phyloP scores from a whole-genome alignment of 2,113 vertebrate species.

The Isichthys henryi region DNA sequence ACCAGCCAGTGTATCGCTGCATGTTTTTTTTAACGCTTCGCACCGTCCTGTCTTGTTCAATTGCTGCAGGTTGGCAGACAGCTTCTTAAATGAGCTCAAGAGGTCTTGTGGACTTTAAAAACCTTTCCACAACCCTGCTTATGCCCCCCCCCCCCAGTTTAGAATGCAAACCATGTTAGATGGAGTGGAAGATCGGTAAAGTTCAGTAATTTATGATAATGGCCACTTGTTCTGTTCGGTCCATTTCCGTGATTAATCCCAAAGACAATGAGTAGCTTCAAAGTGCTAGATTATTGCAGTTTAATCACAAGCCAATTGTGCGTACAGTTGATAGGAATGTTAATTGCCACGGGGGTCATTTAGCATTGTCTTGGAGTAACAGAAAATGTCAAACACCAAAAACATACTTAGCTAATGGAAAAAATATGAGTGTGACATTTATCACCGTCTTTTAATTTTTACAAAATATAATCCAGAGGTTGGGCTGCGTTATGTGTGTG shows the following conservation, averaged over 20 bases:
- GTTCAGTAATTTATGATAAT: constrained; percentile 46
- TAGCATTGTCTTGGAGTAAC: constrained; percentile 17
- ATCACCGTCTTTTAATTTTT: not conserved
- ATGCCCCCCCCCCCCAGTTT: not conserved
- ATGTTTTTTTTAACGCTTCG: not conserved
- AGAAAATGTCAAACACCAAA: constrained; percentile 2
- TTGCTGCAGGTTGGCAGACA: not conserved
- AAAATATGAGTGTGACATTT: not conserved
- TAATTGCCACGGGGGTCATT: constrained; percentile 44
- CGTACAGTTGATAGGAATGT: constrained; percentile 52
- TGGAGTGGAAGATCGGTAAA: constrained; percentile 28
- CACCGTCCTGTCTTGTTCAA: not conserved
- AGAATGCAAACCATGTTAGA: constrained; percentile 31
- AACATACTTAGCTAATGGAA: not conserved
- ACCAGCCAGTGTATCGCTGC: not conserved
- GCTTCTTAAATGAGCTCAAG: not conserved
- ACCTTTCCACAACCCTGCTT: not conserved
- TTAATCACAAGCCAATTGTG: constrained; percentile 54
- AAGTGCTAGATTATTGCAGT: constrained; percentile 52
- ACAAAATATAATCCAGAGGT: not conserved
- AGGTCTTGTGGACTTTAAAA: not conserved
- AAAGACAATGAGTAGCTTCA: constrained; percentile 51
- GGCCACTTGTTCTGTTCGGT: constrained; percentile 42
- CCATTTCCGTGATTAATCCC: constrained; percentile 48
- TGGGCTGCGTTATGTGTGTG: not conserved